phyloP scores from a whole-genome alignment of 1,140 invertebrate species.

The Vollenhovia emeryi region DNA sequence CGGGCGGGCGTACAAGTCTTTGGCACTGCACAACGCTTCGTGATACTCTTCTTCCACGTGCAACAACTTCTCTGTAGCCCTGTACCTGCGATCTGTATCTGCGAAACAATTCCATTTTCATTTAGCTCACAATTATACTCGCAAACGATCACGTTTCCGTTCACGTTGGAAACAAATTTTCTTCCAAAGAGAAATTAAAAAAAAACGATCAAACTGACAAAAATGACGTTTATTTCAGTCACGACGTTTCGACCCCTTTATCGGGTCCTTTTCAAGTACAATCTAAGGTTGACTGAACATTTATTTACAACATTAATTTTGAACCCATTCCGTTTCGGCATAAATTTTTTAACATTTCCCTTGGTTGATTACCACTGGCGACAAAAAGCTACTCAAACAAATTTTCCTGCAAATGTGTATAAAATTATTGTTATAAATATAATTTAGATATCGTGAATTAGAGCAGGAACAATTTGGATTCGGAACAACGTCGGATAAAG shows the following conservation, averaged over 20 bases:
- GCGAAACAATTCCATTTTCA: conserved; percentile 36
- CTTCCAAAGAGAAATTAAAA: too few relatives aligned
- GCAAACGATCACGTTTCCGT: background rate
- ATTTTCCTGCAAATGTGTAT: background rate
- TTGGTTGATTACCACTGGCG: too few relatives aligned
- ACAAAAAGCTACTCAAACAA: too few relatives aligned
- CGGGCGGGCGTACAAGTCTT: conserved; percentile 85
- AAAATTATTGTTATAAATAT: background rate
- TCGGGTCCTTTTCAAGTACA: too few relatives aligned
- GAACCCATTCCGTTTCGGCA: too few relatives aligned
- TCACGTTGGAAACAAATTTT: background rate
- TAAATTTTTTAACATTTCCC: too few relatives aligned
- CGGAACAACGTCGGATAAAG: background rate
- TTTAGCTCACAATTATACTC: background rate
- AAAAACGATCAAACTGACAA: too few relatives aligned
- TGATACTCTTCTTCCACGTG: conserved; percentile 85
- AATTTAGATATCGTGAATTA: background rate
- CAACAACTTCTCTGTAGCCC: conserved; percentile 84
- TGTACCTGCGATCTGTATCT: conserved; percentile 84
- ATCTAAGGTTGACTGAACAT: too few relatives aligned
- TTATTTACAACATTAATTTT: too few relatives aligned
- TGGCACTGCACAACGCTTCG: conserved; percentile 83
- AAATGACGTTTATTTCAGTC: too few relatives aligned
- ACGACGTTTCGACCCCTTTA: too few relatives aligned
- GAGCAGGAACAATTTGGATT: background rate